Evolutionary conservation across 64 coral and sea anemone genomes (phyloP), one percentile per base, ranked within the genome.

Genomic region (Porites australiensis): DNA sequence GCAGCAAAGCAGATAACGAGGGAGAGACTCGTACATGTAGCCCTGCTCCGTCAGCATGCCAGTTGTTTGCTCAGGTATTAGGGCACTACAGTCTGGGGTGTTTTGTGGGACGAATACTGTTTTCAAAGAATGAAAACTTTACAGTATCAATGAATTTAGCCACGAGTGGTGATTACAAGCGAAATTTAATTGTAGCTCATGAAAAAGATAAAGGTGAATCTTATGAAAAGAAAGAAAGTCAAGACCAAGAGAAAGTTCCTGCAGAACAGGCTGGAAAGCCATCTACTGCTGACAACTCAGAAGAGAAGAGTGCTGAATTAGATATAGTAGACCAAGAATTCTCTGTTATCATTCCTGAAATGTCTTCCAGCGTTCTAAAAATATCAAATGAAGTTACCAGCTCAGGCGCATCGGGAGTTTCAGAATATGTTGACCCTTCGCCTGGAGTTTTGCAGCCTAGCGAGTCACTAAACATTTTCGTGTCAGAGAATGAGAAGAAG

Each of bases 11-110:
- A 57, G 19, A 83, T 55, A 19, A 8, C 12, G 16, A 6, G 50
- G 64, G 48, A 13, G 59, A 90, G n/a, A 83, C 82, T 5, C 75
- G 70, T 15, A 78, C 74, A 20, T 77, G 70, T 1, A 75, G 92
- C 61, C 65, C 74, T 49, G 75, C 77, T 48, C 67, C 72, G 54
- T 59, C 88, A 5, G 44, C 50, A 1, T 91, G 88, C 72, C 75
- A 97, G 64, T 16, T 89, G 49, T 72, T 97, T 70, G 58, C 90
- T 58, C 75, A 77, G 8, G 74, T 87, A 16, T 63, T 97, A 12
- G 92, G 92, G 18, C 83, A 65, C 21, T 93, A 81, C 4, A 67
- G 88, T 64, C 90, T 89, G 44, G 83, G 80, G 11, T 90, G 91
- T 55, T 66, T 47, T 10, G 69, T 87, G 82, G 74, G 87, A 8